Percentiles rank a stretch among this genome's conserved stretches.
Conservation (phyloP, 2,888 invertebrate species). For the Eupithecia tripunctaria region DNA sequence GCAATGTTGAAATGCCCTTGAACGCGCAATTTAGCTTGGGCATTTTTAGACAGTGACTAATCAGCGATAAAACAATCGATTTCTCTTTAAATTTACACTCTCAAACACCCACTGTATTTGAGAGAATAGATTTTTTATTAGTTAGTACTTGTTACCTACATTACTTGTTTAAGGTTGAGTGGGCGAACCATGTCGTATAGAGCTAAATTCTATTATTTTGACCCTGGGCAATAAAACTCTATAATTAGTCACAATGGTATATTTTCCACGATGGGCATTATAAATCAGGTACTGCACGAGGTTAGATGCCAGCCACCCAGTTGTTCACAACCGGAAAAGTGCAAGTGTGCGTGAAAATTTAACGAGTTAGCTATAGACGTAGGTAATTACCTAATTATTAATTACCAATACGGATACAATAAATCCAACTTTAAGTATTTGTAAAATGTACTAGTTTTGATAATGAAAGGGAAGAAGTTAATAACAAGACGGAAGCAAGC, state of each 20-base stretch:
- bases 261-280: constrained; percentile 11
- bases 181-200: constrained; percentile 28
- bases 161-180: constrained; percentile 19
- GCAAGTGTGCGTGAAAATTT: constrained; percentile 66
- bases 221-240: constrained; percentile 2
- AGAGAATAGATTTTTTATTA: constrained; percentile 21
- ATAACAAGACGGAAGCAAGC: constrained; percentile 55
- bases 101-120: constrained; percentile 13
- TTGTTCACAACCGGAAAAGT: constrained; percentile 58
- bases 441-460: constrained; percentile 13
- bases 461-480: constrained; percentile 18
- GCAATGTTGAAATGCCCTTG: constrained; percentile 45
- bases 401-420: constrained; percentile 35
- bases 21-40: constrained; percentile 24
- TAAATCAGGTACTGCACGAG: constrained; percentile 19
- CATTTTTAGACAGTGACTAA: constrained; percentile 28
- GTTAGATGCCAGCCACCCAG: constrained; percentile 36
- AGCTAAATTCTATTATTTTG: constrained; percentile 19
- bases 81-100: constrained; percentile 31
- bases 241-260: constrained; percentile 4
- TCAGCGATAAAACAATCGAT: constrained; percentile 35
- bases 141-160: constrained; percentile 21
- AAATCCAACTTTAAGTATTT: constrained; percentile 20
- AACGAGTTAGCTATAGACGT: constrained; percentile 57
- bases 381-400: constrained; percentile 35